Conservation (phyloP, 2,888 invertebrate species). For the Watsonalla binaria region DNA sequence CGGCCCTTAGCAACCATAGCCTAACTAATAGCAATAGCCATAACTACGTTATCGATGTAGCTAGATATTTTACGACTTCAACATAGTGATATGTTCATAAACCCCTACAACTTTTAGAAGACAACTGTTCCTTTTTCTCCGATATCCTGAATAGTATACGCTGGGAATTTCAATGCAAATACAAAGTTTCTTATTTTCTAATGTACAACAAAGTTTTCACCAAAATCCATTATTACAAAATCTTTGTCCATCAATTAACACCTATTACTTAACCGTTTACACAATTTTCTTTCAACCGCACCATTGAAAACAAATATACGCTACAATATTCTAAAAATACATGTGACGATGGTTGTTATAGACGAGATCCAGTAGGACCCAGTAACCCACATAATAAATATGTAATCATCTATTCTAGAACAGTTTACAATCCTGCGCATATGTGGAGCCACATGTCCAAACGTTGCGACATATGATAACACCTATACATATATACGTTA, state of each 20-base stretch:
- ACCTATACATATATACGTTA: slow-evolving; percentile 6
- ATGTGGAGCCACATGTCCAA: slow-evolving; percentile 17
- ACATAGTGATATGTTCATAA: too few species aligned
- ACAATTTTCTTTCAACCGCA: too few species aligned
- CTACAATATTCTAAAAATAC: background rate
- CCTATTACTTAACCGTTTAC: background rate
- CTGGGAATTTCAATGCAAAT: too few species aligned
- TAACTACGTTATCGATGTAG: too few species aligned
- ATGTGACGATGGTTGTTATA: background rate
- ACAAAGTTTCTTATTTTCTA: too few species aligned
- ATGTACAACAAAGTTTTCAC: too few species aligned
- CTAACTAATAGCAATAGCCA: too few species aligned
- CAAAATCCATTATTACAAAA: background rate
- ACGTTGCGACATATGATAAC: slow-evolving; percentile 17
- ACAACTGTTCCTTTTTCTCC: too few species aligned
- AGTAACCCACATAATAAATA: slow-evolving; percentile 27
- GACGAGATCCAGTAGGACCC: slow-evolving; percentile 20
- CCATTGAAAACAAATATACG: background rate
- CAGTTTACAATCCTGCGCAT: slow-evolving; percentile 12
- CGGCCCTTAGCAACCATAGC: too few species aligned
- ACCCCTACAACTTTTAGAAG: too few species aligned
- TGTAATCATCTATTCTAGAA: slow-evolving; percentile 19
- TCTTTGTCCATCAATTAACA: background rate
- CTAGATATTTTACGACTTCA: too few species aligned
- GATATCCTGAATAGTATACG: too few species aligned